Evolutionary conservation across 2,888 invertebrate genomes (phyloP).

Genomic region (Chrysomela aeneicollis): DNA sequence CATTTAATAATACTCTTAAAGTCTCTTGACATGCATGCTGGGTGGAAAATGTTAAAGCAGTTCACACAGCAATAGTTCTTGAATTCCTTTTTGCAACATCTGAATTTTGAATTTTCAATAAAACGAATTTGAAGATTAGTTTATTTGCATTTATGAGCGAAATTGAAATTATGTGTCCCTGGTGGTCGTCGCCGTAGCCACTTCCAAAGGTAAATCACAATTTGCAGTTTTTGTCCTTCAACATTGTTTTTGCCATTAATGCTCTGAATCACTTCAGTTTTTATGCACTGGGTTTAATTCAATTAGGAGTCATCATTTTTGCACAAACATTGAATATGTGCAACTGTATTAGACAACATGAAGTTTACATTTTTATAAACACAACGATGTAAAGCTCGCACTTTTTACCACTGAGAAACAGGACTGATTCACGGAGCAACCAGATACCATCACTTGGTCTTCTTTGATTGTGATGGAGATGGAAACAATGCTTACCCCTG

Average conservation of each 20-base stretch:
- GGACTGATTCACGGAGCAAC: neutral
- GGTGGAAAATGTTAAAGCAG: conserved; percentile 3
- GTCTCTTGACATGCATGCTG: neutral
- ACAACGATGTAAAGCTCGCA: conserved; percentile 1
- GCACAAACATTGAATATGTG: conserved; percentile 2
- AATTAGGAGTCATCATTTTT: neutral
- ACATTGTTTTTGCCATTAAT: conserved; percentile 1
- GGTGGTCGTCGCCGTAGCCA: conserved; percentile 2
- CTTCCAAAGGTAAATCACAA: conserved; percentile 1
- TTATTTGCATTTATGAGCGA: neutral
- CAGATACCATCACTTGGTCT: too few species aligned
- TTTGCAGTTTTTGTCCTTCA: neutral
- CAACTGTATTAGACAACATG: neutral
- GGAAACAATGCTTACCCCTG: too few species aligned
- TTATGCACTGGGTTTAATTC: conserved; percentile 3
- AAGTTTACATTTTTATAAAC: neutral
- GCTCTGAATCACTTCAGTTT: conserved; percentile 1
- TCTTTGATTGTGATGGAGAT: too few species aligned
- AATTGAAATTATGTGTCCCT: neutral
- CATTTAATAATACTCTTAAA: too few species aligned
- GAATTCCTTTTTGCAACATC: conserved; percentile 7
- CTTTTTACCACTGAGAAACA: conserved; percentile 7
- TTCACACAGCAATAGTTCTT: conserved; percentile 5
- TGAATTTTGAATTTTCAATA: neutral
- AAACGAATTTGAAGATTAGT: neutral